phyloP scores from a whole-genome alignment of 2,797 vertebrate genomes.

The Anguilla pacifica region DNA sequence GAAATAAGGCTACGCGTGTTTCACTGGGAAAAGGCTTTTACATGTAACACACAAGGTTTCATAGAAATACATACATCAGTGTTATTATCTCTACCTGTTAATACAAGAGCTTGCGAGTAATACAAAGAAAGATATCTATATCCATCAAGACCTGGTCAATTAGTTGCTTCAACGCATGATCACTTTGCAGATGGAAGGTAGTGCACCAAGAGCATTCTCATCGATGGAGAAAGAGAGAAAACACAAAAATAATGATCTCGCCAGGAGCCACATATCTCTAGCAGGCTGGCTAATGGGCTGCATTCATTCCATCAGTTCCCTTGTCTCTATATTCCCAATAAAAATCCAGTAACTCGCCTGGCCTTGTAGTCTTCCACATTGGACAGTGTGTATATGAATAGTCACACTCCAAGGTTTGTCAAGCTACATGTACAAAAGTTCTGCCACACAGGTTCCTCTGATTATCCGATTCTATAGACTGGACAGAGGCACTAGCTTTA shows the following conservation, averaged over 20 bases:
- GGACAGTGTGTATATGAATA: background rate
- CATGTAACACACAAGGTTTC: no score
- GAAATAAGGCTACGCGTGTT: no score
- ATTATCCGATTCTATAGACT: background rate
- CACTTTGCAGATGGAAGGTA: slow-evolving; percentile 5
- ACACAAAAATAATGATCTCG: background rate
- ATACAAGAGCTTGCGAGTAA: no score
- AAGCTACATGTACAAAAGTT: background rate
- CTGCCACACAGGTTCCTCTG: background rate
- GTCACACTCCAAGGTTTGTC: background rate
- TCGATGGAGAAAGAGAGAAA: background rate
- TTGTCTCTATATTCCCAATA: background rate
- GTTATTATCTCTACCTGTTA: no score
- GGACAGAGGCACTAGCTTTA: background rate
- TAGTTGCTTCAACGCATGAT: background rate
- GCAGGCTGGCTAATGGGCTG: background rate
- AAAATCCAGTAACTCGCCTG: background rate
- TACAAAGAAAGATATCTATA: no score
- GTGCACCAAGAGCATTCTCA: background rate
- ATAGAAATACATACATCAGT: no score
- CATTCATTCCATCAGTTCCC: background rate
- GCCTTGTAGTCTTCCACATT: background rate
- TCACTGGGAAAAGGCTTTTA: no score
- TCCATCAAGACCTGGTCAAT: no score
- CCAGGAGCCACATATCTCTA: background rate